Conservation (phyloP, 2,797 vertebrate species). For the Sibirionetta formosa region DNA sequence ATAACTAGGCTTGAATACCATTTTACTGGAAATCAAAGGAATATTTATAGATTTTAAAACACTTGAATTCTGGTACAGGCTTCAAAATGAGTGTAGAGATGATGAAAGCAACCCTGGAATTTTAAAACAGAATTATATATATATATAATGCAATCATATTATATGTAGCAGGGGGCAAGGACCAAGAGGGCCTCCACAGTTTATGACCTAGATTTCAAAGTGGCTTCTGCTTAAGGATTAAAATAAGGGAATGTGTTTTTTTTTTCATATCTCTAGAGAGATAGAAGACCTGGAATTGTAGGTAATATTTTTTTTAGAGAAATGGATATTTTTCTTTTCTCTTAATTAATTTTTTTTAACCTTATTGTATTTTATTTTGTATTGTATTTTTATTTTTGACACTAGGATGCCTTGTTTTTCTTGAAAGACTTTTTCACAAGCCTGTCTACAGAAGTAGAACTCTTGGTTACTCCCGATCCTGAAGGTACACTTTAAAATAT, state of each 20-base stretch:
- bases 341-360: not conserved
- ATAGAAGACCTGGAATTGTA: not conserved
- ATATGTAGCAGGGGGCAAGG: not conserved
- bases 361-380: not conserved
- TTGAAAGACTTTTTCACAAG: constrained; percentile 97
- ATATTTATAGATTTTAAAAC: not conserved
- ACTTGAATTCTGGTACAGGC: not conserved
- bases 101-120: not conserved
- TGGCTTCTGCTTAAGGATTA: not conserved
- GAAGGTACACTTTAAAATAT: constrained; percentile 86
- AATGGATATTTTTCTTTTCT: no score
- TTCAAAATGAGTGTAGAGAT: not conserved
- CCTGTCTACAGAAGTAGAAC: constrained; percentile 94
- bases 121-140: not conserved
- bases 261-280: not conserved
- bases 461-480: constrained; percentile 92
- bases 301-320: not conserved
- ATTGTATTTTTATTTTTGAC: not conserved
- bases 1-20: not conserved
- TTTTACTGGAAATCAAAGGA: not conserved
- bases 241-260: not conserved
- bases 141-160: not conserved
- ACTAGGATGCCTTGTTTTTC: constrained; percentile 97
- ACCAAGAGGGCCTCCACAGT: not conserved
- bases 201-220: not conserved